These are phyloP conservation scores for Callosobruchus maculatus DNA, from an alignment of 2,888 invertebrate genomes.

Conservation along the genomic window DNA sequence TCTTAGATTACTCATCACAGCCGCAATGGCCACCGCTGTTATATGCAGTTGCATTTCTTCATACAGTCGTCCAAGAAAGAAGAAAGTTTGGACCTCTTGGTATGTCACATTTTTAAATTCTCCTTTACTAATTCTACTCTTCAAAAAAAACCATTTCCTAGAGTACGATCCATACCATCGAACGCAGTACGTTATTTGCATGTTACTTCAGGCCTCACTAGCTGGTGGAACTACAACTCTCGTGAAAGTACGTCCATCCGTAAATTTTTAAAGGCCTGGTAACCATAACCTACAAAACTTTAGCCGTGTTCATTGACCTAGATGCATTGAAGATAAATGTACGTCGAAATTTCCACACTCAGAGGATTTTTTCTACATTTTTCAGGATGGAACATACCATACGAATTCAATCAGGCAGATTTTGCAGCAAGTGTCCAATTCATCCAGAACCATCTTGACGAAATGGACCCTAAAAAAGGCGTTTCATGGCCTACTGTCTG, in stretches of 20 bases:
- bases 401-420: constrained; percentile 96
- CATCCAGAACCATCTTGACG: constrained; percentile 93
- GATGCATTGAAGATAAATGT: neutral
- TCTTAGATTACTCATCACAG: constrained; percentile 86
- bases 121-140: no score
- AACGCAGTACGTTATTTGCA: no score
- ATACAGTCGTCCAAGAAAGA: constrained; percentile 92
- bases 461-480: constrained; percentile 94
- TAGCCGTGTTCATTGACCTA: no score
- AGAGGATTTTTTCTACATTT: no score
- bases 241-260: no score
- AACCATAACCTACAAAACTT: no score
- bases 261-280: no score
- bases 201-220: no score
- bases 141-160: no score
- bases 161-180: no score
- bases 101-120: constrained; percentile 13
- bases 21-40: constrained; percentile 91
- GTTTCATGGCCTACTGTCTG: constrained; percentile 97
- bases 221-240: no score
- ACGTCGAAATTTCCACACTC: no score
- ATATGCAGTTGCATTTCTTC: constrained; percentile 91
- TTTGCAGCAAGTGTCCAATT: constrained; percentile 95
- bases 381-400: constrained; percentile 93
- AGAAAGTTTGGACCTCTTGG: constrained; percentile 89